Evolutionary conservation across 2,113 vertebrate genomes (phyloP).

Genomic region (Nothobranchius kuhntae): DNA sequence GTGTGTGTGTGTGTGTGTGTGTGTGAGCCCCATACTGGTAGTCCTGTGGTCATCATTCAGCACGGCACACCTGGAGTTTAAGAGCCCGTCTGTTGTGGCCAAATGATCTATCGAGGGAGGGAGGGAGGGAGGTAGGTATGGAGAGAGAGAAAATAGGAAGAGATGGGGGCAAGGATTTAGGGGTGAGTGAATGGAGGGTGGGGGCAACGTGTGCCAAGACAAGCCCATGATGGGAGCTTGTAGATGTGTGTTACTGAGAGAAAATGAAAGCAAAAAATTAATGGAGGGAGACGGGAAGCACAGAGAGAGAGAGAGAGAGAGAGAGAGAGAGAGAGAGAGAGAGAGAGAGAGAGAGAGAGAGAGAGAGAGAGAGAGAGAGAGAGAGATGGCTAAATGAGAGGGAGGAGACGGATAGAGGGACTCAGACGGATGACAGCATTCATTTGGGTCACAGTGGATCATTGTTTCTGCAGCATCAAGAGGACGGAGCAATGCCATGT

Average conservation of each 20-base stretch:
- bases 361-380: too few relatives aligned
- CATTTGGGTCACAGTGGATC: constrained; percentile 31
- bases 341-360: too few relatives aligned
- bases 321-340: too few relatives aligned
- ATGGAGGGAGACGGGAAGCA: constrained; percentile 7
- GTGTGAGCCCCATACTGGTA: constrained; percentile 6
- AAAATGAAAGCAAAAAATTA: constrained; percentile 40
- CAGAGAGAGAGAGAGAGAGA: too few relatives aligned
- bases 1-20: constrained; percentile 13
- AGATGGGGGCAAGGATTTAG: constrained; percentile 27
- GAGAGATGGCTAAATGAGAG: constrained; percentile 35
- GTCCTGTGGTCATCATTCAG: constrained; percentile 46
- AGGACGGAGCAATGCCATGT: constrained; percentile 12
- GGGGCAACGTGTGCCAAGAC: constrained; percentile 22
- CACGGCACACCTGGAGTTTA: constrained; percentile 48
- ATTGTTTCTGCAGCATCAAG: constrained; percentile 33
- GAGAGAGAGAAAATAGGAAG: constrained; percentile 8
- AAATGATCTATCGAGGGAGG: constrained; percentile 44
- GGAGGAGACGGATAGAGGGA: background rate
- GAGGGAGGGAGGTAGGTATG: background rate
- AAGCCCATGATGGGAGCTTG: background rate
- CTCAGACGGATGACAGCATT: constrained; percentile 33
- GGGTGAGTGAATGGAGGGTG: constrained; percentile 9
- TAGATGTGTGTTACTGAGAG: constrained; percentile 18
- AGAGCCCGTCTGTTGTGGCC: constrained; percentile 37